Conservation (phyloP, 2,113 vertebrate genomes). For the Silurus glanis region DNA sequence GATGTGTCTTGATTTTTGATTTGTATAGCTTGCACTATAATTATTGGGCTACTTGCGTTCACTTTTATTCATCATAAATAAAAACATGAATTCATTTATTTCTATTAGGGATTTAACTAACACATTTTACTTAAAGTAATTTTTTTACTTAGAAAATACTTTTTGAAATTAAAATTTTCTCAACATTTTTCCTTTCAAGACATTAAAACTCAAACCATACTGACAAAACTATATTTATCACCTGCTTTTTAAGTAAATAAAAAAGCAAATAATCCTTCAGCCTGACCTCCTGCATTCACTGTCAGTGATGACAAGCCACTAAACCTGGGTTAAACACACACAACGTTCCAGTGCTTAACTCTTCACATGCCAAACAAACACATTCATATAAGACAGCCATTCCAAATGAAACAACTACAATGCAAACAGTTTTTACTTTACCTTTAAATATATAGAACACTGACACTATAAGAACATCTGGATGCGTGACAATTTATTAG, state of each 20-base stretch:
- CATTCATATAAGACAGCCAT: not conserved
- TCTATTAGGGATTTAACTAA: not conserved
- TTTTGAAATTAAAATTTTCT: not conserved
- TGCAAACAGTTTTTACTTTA: not conserved
- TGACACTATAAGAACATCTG: not conserved
- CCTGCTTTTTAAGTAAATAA: too few species aligned
- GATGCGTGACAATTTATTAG: slow-evolving; percentile 12
- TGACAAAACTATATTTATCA: too few species aligned
- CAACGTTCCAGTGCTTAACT: slow-evolving; percentile 1
- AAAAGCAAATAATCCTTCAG: not conserved
- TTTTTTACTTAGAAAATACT: not conserved
- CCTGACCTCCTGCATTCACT: slow-evolving; percentile 19
- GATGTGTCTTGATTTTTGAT: not conserved
- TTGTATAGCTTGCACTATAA: not conserved
- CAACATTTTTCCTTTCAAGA: too few species aligned
- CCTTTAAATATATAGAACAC: not conserved
- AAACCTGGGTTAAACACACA: slow-evolving; percentile 8
- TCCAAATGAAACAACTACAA: not conserved
- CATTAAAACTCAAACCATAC: too few species aligned
- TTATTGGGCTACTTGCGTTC: not conserved
- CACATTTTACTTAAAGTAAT: not conserved
- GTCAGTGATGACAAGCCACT: slow-evolving; percentile 1
- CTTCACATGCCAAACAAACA: not conserved
- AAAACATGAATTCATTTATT: not conserved
- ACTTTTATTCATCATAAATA: not conserved